Base-by-base conservation (phyloP, 1,140 invertebrate species). In the Pristionchus pacificus region DNA sequence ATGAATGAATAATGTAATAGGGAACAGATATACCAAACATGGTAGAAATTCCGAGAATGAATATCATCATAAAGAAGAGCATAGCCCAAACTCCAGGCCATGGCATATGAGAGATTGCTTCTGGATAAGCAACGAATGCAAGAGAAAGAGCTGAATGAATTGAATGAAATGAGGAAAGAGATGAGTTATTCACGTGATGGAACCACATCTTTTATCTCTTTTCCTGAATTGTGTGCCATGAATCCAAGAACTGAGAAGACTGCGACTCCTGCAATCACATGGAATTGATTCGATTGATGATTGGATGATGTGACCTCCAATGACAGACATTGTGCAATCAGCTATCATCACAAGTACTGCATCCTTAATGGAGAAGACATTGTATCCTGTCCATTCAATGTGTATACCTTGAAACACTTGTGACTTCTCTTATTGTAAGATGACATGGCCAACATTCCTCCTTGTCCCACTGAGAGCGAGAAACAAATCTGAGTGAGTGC, bases 221-320 rank as follows among this genome's bases (percentile, higher is more conserved):
- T 84, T 61, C 85, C 79, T 65, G 84, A 79, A 33, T 83, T 38
- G 14, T 69, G 60, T 38, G 89, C 88, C 78, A 90, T 87, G 77
- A 89, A 88, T 32, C 89, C 89, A 71, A 89, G 80, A 71, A 89
- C 88, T 0, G 87, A 87, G 78, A 89, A 89, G 0, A 88, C 89
- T 13, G 30, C 73, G 58, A 66, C 64, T 29, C 88, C 89, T n/a
- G n/a, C n/a, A n/a, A n/a, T n/a, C n/a, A n/a, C n/a, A n/a, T n/a
- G n/a, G n/a, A n/a, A n/a, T n/a, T n/a, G n/a, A n/a, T n/a, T n/a
- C n/a, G n/a, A n/a, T n/a, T n/a, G n/a, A n/a, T n/a, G n/a, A n/a
- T n/a, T n/a, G n/a, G n/a, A n/a, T n/a, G n/a, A n/a, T n/a, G n/a
- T n/a, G n/a, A n/a, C n/a, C n/a, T 33, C 88, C 88, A 70, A 89